Evolutionary conservation across 1,140 invertebrate species (phyloP), one percentile per base, ranked within the genome.

Genomic region (Planococcus citri): DNA sequence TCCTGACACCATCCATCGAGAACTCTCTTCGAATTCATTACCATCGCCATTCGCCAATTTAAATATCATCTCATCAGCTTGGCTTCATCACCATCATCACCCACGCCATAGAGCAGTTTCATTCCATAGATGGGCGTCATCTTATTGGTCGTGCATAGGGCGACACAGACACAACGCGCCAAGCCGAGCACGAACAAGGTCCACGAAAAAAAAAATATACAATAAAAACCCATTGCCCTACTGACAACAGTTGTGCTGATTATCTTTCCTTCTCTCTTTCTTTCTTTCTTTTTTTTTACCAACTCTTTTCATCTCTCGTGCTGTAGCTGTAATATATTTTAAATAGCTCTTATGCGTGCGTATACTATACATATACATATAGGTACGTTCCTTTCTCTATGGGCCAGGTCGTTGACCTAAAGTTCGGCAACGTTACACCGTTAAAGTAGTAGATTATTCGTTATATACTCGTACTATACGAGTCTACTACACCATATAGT

Each of bases 331-430:
- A 33, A 33, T 33, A 33, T 33, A 33, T 37, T 37, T 37, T 37
- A 51, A 51, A 51, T 51, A 51, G 41, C 41, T n/a, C n/a, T 51
- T 51, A 51, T 51, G 41, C 41, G 41, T n/a, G 41, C 41, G 41
- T 51, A 33, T 33, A n/a, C n/a, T n/a, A n/a, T n/a, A n/a, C n/a
- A n/a, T n/a, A n/a, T n/a, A n/a, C n/a, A n/a, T n/a, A n/a, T n/a
- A n/a, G n/a, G n/a, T n/a, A 51, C 41, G 41, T 51, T 51, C 41
- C 41, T 51, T 51, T 51, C 41, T 51, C 41, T n/a, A 51, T 20
- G 41, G 41, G 41, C 41, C 41, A 51, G 41, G 41, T 51, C 41
- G 41, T 51, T 20, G 41, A 51, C 41, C 41, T 51, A 51, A 3
- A 51, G 41, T 51, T 51, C 41, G 41, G 41, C 41, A 51, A 51